Evolutionary conservation across 2,797 vertebrate species (phyloP).

Genomic region (Staurois parvus): DNA sequence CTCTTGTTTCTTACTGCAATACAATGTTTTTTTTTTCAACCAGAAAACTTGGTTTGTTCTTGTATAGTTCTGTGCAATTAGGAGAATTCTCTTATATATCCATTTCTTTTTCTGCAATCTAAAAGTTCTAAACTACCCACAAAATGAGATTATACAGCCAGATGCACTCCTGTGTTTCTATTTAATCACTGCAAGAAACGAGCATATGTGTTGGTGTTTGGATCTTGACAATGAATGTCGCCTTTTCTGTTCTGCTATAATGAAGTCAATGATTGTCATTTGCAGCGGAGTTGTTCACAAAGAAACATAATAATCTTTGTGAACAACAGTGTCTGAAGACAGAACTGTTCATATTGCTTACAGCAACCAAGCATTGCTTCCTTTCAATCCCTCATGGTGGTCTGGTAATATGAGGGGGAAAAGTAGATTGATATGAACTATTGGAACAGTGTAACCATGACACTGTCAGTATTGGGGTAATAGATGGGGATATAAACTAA

Average conservation of each 20-base stretch:
- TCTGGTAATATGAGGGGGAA: no score
- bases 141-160: slow-evolving; percentile 27
- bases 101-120: neutral
- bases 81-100: neutral
- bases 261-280: neutral
- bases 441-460: no score
- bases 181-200: slow-evolving; percentile 28
- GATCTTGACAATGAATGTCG: neutral
- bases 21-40: neutral
- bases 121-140: neutral
- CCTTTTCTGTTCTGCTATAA: neutral
- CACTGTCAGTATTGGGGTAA: no score
- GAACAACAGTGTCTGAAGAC: neutral
- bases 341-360: no score
- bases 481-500: no score
- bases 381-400: neutral
- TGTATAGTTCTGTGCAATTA: neutral
- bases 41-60: neutral
- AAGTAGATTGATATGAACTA: no score
- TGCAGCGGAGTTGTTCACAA: neutral
- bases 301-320: neutral
- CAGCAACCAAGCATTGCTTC: neutral
- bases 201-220: neutral
- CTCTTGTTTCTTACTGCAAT: neutral
- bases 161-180: neutral